Evolutionary conservation across 1,140 invertebrate species (phyloP), one percentile per base, ranked within the genome.

Genomic region (Macrobrachium rosenbergii): DNA sequence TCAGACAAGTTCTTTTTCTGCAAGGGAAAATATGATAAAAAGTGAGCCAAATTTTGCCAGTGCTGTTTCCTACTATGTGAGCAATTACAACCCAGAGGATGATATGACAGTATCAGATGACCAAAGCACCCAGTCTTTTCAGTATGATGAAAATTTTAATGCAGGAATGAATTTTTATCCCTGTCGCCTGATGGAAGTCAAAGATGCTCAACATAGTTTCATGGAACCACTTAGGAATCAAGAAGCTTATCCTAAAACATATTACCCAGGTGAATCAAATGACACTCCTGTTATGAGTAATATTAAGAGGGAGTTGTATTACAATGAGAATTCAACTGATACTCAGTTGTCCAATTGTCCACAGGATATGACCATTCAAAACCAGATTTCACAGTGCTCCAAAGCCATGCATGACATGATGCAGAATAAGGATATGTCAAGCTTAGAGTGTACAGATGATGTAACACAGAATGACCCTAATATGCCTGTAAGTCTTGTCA

Each of bases 311-410:
- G 73, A 82, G 73, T 11, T 82, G 23, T 88, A 82, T 82, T 82
- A 88, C 45, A 88, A 82, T 59, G 86, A 88, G 67, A 82, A 88
- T 64, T 82, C 86, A 63, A 64, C 86, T 17, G 86, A 88, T 62
- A 88, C 86, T 37, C 86, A 88, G 72, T 58, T 82, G 12, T 88
- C 86, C 45, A 88, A 82, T 37, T 82, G 86, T 21, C 86, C 86
- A 52, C 86, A 88, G 67, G 86, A 88, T 62, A 88, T 88, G 86
- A 88, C 86, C 28, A 58, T 88, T 72, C 88, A 88, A 37, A 87
- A 90, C 11, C 67, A 63, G 52, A 43, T 67, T 37, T 60, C 64
- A 83, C 21, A 84, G 59, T 64, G 58, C 21, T 63, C 73, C 5
- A 72, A 84, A 23, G 64, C 75, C 10, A 80, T 80, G 37, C 67